phyloP scores from a whole-genome alignment of 2,888 invertebrate genomes.

The Tachystola acroxantha region DNA sequence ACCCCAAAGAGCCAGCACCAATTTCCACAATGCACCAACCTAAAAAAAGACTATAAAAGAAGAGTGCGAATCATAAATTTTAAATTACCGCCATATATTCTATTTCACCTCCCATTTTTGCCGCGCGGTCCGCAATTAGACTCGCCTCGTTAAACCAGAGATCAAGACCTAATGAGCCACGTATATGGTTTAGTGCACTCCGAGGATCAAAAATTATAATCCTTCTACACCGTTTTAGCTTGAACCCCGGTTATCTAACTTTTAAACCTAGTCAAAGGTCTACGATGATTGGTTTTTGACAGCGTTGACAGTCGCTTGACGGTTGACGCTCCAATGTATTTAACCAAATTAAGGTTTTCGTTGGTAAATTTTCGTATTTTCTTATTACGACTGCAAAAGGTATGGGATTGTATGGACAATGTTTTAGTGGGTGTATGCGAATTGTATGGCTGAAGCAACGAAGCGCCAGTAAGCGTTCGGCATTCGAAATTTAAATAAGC shows the following conservation, averaged over 20 bases:
- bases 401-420: conserved; percentile 17
- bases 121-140: conserved; percentile 56
- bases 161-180: conserved; percentile 72
- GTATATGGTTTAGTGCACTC: conserved; percentile 66
- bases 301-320: conserved; percentile 52
- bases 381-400: conserved; percentile 20
- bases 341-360: conserved; percentile 26
- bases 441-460: conserved; percentile 20
- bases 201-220: conserved; percentile 67
- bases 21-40: neutral
- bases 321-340: conserved; percentile 41
- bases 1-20: neutral
- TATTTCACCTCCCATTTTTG: conserved; percentile 44
- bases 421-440: neutral
- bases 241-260: conserved; percentile 19
- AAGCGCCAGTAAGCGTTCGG: conserved; percentile 16
- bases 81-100: conserved; percentile 49
- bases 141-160: conserved; percentile 62
- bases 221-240: conserved; percentile 30
- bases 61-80: conserved; percentile 54
- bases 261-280: conserved; percentile 15
- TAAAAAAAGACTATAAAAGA: conserved; percentile 19
- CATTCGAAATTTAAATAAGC: conserved; percentile 51
- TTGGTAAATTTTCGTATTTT: conserved; percentile 21
- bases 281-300: conserved; percentile 14